Base-by-base conservation (phyloP, 1,140 invertebrate species). In the Ladona fulva region DNA sequence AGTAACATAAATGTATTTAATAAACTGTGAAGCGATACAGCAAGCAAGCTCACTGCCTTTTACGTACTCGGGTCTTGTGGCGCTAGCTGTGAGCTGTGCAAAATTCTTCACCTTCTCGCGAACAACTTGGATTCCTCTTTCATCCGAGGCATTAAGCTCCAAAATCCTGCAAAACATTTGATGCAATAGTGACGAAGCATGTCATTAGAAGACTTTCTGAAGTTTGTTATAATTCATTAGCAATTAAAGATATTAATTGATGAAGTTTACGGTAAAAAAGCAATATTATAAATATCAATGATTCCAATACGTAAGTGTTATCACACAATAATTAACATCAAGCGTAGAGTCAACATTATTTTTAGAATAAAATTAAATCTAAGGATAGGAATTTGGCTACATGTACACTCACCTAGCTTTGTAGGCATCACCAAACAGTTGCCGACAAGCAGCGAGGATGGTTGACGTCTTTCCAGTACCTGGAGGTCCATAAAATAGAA, bases 391-490 rank as follows among this genome's bases (percentile, higher is more conserved):
- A n/a, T n/a, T 37, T 37, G 8, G 29, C 1, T 37, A 37, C 29
- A 1, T 37, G 1, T 8, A 37, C 29, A 37, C 29, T 78, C 76
- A 85, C 83, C 90, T 87, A 25, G 91, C 89, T 77, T 90, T 90
- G 76, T 90, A 92, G 79, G 93, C 90, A 84, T 92, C 93, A 42
- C 95, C 96, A 89, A 99, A 99, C 3, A 99, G 88, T 84, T 99
- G 95, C 76, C 93, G 89, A 0, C 96, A 93, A 16, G 97, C 94
- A 0, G 98, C 98, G 52, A 99, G 86, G 77, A 99, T 99, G 0
- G 97, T 98, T 83, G 97, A 99, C 0, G 98, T 99, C 88, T 99
- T 99, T 77, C 98, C 98, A 19, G 98, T 99, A 77, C 97, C 96
- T 10, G 98, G 98, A n/a, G 98, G 98, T 0, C 98, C 98, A 86